Evolutionary conservation across 2,888 invertebrate species (phyloP).

Genomic region (Pteria penguin): DNA sequence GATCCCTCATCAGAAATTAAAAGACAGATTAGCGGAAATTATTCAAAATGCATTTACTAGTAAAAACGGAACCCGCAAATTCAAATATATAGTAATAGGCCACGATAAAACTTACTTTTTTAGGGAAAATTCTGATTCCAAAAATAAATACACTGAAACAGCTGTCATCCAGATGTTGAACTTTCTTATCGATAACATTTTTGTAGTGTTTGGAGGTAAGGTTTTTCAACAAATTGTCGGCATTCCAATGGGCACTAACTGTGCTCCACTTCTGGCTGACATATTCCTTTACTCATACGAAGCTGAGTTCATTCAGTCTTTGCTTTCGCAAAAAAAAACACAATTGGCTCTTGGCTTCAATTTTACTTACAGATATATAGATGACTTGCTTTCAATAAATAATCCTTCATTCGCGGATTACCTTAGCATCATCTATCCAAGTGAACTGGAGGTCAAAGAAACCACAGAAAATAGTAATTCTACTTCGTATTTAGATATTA

Average conservation of each 20-base stretch:
- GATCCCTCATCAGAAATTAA: not conserved
- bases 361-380: too few species aligned
- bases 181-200: not conserved
- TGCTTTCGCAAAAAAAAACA: too few species aligned
- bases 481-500: too few species aligned
- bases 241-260: not conserved
- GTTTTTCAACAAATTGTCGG: not conserved
- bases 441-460: too few species aligned
- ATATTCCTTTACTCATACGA: not conserved
- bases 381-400: too few species aligned
- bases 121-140: not conserved
- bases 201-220: not conserved
- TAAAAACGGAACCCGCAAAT: not conserved
- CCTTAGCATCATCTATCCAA: too few species aligned
- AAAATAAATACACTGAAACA: not conserved
- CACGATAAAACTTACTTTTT: not conserved
- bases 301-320: not conserved
- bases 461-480: too few species aligned
- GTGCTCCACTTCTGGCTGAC: not conserved
- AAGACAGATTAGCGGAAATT: not conserved
- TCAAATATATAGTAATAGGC: not conserved
- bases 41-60: not conserved
- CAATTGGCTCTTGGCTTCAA: too few species aligned
- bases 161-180: not conserved
- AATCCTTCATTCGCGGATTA: too few species aligned